Base-by-base conservation (phyloP, 2,888 invertebrate species). In the Opisthograptis luteolata region DNA sequence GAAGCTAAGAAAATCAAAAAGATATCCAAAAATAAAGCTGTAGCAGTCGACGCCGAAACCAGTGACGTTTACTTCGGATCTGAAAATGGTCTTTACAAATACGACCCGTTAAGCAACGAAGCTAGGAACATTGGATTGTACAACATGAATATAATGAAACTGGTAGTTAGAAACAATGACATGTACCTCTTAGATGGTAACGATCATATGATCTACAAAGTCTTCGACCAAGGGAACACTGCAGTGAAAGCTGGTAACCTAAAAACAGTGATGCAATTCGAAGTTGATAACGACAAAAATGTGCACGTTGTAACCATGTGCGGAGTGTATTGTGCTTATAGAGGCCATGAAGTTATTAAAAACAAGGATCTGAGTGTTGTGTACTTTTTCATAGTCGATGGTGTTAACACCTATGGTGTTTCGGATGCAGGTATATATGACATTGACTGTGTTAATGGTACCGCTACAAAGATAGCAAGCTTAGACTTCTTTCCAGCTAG, bases 41-140 rank as follows among this genome's bases (percentile, higher is more conserved):
- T 82, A 9, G 87, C 83, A 0, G 79, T 88, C 0, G 87, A 89
- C 44, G 0, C 63, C 0, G 87, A 85, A 0, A 75, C 79, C 0
- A 75, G 89, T 1, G 83, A 87, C 7, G 83, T 88, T 0, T 89
- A 87, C 49, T 89, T 89, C 45, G 89, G 89, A 7, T 81, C 87
- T 0, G 84, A 86, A 12, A 71, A 89, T 45, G 88, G 88, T 1
- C 54, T 89, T 0, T 89, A 88, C 53, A 84, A 81, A 65, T 87
- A 82, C 43, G 79, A 89, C 49, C 71, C 83, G 0, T 13, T 85
- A 1, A 46, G 51, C 7, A 81, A 84, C 10, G 59, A 64, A 45
- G 88, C 87, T 4, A 49, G 20, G 0, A 79, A 82, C 15, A 78
- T 87, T 2, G 89, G 84, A 1, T 55, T 89, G 0, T 88, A 84